Evolutionary conservation across 1,140 invertebrate species (phyloP).

Genomic region (Aleiodes sp.): DNA sequence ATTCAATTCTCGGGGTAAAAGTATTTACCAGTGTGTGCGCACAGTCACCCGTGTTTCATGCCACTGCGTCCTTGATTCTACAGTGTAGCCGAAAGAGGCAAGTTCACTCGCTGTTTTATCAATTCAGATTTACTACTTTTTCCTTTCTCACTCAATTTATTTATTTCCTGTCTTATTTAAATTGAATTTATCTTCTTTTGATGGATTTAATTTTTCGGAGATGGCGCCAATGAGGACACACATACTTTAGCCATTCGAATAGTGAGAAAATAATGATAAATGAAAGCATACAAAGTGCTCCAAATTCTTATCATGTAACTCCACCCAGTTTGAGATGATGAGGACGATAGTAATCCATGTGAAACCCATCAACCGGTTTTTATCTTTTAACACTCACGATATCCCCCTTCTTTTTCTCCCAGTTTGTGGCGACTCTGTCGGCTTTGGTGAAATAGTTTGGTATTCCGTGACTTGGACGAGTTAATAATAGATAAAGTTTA

Average conservation of each 20-base stretch:
- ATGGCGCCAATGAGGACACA: no score
- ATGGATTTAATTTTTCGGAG: not conserved
- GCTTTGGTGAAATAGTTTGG: slow-evolving; percentile 33
- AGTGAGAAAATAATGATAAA: no score
- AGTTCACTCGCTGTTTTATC: not conserved
- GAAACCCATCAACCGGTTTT: slow-evolving; percentile 7
- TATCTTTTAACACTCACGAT: not conserved
- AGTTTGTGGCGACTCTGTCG: not conserved
- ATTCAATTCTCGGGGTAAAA: slow-evolving; percentile 6
- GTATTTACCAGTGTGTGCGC: not conserved
- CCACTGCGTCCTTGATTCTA: not conserved
- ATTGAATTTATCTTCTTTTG: not conserved
- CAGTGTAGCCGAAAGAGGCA: not conserved
- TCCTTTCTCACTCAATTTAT: not conserved
- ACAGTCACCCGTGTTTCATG: not conserved
- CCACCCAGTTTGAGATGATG: slow-evolving; percentile 9
- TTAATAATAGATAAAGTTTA: slow-evolving; percentile 37
- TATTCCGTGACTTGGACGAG: slow-evolving; percentile 32
- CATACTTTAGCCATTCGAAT: no score
- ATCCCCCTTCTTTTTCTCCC: not conserved
- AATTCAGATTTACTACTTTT: not conserved
- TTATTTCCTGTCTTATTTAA: not conserved
- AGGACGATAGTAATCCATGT: not conserved
- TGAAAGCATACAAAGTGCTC: not conserved
- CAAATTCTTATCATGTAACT: not conserved